phyloP scores from a whole-genome alignment of 2,113 vertebrate genomes.

The Orthochromis indermauri region DNA sequence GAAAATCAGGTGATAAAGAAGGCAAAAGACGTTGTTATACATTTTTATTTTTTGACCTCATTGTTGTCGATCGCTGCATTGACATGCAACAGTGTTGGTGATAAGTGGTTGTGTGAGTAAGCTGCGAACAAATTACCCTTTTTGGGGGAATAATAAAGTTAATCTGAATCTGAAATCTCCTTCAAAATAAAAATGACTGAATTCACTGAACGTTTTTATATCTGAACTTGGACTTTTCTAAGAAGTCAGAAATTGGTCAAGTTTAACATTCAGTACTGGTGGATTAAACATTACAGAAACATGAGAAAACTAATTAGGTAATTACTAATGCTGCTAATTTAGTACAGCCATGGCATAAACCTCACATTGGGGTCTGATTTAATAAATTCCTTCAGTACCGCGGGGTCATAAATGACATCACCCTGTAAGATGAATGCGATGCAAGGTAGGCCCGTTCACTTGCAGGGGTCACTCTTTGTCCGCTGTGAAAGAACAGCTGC shows the following conservation, averaged over 20 bases:
- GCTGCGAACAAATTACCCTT: neutral
- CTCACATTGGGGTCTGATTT: neutral
- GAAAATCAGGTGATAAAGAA: neutral
- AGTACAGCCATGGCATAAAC: neutral
- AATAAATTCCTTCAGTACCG: neutral
- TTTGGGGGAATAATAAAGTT: neutral
- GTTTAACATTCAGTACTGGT: neutral
- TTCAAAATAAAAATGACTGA: neutral
- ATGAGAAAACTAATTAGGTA: neutral
- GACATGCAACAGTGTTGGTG: neutral
- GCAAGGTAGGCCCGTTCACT: neutral
- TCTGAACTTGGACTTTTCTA: neutral
- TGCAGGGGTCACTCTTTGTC: neutral
- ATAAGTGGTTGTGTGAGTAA: neutral
- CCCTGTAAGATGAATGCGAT: neutral
- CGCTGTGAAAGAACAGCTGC: neutral
- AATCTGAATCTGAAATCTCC: neutral
- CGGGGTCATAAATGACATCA: neutral
- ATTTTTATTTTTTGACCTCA: neutral
- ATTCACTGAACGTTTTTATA: neutral
- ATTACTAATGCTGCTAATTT: neutral
- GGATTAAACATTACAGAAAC: neutral
- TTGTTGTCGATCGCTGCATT: neutral
- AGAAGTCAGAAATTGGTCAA: neutral
- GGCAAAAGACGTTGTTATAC: neutral